Base-by-base conservation (phyloP, 2,888 invertebrate genomes). In the Anoplius nigerrimus region DNA sequence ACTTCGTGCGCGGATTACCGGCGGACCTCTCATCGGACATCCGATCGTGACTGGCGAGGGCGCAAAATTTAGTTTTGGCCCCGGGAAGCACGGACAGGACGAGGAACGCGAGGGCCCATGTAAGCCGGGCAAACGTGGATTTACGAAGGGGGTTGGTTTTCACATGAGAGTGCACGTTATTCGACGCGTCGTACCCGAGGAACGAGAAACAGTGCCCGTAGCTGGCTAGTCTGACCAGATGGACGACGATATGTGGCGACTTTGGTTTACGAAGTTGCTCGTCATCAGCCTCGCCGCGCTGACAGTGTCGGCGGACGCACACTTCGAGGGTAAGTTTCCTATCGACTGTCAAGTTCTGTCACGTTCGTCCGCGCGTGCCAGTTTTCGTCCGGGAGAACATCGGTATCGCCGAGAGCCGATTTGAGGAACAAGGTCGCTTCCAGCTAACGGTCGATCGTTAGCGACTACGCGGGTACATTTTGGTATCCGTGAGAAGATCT, bases 161-260 rank as follows among this genome's bases (percentile, higher is more conserved):
- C 58, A 48, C 48, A 71, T 69, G 77, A 70, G 42, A 72, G 72
- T 71, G 72, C 66, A 42, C 62, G 42, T 66, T n/a, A 13, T 45
- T 22, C 1, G 22, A 2, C 21, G 48, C 11, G 55, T 61, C 59
- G 66, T 62, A 75, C 71, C 63, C 64, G 53, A 58, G 22, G 43
- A 34, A 15, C 42, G 27, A 52, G 46, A 61, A 27, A 69, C 58
- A 66, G 66, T 69, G 66, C 52, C 58, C 51, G 20, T 60, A 21
- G 24, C n/a, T 57, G 60, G 62, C 66, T 55, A 57, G 64, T 54
- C 20, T 58, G 57, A 62, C 55, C 78, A 78, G 75, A 79, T 81
- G 79, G 80, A 63, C 63, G 72, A 69, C 71, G 78, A 81, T 53
- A 83, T 82, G 83, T 83, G 83, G 84, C 78, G 80, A 68, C 79